Base-by-base conservation (phyloP, 92 coral and sea anemone species). In the Porites evermanni region DNA sequence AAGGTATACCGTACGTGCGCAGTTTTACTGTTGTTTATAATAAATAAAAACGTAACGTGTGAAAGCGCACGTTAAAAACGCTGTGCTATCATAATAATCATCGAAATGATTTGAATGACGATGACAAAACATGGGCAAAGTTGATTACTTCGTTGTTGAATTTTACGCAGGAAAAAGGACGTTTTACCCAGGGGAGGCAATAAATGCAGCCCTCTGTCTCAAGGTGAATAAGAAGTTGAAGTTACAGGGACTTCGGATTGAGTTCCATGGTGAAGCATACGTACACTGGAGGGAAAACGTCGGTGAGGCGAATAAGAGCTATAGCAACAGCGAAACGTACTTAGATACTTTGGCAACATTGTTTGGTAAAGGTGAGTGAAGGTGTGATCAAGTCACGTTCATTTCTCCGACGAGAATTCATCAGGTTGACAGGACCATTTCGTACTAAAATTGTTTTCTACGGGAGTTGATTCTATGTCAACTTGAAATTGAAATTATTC, bases 261-360 rank as follows among this genome's bases (percentile, higher is more conserved):
- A 91, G 83, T 94, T 96, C 87, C 92, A 88, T 44, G 98, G 98
- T 52, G 93, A 94, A 91, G 93, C 98, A 9, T 85, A 81, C 38
- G 95, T 96, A 5, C 79, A 87, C 67, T 94, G 98, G 98, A 69
- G 91, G 2, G 95, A 93, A 74, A 24, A 80, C 14, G 32, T 80
- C 72, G 86, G 98, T 53, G 63, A 83, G 82, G 16, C 70, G 94
- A 61, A 94, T 93, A 0, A 83, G 88, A 8, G 91, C 20, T 83
- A 83, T 60, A 74, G 50, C 53, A 94, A 91, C 67, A 86, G 79
- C 16, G 91, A 94, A 73, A 85, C 75, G 2, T 93, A 94, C 71
- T 93, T 96, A 60, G 81, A 96, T 61, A 91, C 92, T 64, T 76
- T 89, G 83, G 94, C 96, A 66, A 95, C 94, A 24, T 88, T 96